Percentiles rank a stretch among this genome's conserved stretches.
phyloP scores from a whole-genome alignment of 2,113 vertebrate species.

The Aegithalos caudatus region DNA sequence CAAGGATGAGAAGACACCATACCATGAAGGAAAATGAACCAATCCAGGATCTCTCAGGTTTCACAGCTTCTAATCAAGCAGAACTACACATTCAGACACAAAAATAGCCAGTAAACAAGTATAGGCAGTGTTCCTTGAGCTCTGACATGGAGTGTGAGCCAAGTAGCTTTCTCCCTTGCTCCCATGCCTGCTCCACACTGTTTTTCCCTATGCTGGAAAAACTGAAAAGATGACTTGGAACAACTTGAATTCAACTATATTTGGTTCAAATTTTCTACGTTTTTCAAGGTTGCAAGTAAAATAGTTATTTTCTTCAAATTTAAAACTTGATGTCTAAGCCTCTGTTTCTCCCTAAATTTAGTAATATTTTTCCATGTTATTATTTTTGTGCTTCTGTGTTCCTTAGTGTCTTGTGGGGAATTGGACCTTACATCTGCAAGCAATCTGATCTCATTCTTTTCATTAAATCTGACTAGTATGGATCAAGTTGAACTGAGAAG shows the following conservation, averaged over 20 bases:
- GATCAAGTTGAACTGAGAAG: neutral
- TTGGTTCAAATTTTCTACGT: neutral
- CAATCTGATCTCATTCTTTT: neutral
- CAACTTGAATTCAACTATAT: neutral
- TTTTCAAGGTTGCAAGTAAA: neutral
- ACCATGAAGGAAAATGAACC: neutral
- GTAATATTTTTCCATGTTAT: neutral
- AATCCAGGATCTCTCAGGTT: neutral
- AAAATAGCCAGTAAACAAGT: neutral
- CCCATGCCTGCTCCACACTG: rapidly evolving
- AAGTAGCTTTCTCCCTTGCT: neutral
- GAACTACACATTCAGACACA: neutral
- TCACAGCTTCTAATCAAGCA: neutral
- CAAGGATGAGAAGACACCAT: neutral
- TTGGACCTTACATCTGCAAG: neutral
- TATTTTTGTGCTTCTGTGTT: neutral
- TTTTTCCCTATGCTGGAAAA: neutral
- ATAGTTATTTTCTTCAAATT: neutral
- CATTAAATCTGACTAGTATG: neutral
- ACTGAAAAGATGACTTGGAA: neutral
- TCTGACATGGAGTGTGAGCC: neutral
- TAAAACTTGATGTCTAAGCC: neutral
- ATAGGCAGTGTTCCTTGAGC: neutral
- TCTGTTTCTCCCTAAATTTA: neutral
- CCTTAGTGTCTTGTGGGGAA: neutral